Base-by-base conservation (phyloP, 2,113 vertebrate species). In the Aptenodytes forsteri region DNA sequence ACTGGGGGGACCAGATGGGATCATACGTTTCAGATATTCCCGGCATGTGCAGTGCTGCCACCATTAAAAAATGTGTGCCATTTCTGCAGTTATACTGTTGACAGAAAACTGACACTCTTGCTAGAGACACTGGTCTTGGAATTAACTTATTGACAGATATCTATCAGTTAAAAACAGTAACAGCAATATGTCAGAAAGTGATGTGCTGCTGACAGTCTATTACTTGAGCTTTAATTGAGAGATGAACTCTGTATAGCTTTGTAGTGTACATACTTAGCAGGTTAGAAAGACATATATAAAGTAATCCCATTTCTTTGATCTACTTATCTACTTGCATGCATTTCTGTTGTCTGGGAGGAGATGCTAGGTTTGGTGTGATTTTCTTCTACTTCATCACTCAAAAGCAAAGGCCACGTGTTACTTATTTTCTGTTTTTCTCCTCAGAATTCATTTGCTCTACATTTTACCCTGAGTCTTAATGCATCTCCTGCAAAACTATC, bases 41-140 rank as follows among this genome's bases (percentile, higher is more conserved):
- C 5, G 1, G 19, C 52, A 89, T 2, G 3, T 69, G 52, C 30
- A 34, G n/a, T 16, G 27, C 42, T 89, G 61, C 61, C 77, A 91
- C 61, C 92, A 87, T 78, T 94, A 77, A 75, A 59, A 89, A 83
- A 58, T 8, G 10, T 58, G 9, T 79, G 76, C 44, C 76, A 52
- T 71, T 93, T 23, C 73, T 81, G 65, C 61, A 64, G 69, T 69
- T 79, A 70, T 16, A 14, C 52, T 85, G 82, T 40, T 95, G 91
- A 91, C 83, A 96, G 95, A 93, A 94, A 84, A 71, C 55, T 89
- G 64, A 87, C 72, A 67, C 29, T 44, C 23, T 75, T 65, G 44
- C 61, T 72, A 49, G 30, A 55, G 40, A 40, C 40, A 52, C 9
- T 56, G 36, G 8, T 59, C 34, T 52, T 79, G 62, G 58, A 87